A percentile compares a stretch with the other conserved stretches of the same genome.
These are phyloP conservation scores for Acinonyx jubatus DNA, from an alignment of 2,113 vertebrate genomes.

Conservation along the genomic window DNA sequence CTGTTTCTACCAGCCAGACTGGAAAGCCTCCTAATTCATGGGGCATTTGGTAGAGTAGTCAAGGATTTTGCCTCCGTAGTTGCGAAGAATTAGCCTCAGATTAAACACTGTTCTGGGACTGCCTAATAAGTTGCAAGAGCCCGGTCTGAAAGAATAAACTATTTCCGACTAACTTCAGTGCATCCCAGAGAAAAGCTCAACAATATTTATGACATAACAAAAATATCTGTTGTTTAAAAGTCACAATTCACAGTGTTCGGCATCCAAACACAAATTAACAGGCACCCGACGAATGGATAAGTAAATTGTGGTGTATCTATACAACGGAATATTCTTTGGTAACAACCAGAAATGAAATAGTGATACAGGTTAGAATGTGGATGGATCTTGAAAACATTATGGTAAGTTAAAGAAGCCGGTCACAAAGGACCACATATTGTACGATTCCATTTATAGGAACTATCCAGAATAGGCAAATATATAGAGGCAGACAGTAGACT, in stretches of 20 bases:
- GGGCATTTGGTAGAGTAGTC: background rate
- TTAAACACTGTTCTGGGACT: background rate
- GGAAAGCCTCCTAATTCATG: background rate
- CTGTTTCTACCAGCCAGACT: background rate
- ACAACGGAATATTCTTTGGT: background rate
- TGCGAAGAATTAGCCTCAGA: background rate
- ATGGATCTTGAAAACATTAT: background rate
- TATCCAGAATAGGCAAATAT: background rate
- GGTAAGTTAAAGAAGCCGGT: background rate
- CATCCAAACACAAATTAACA: background rate
- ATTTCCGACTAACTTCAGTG: background rate
- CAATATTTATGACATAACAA: constrained; percentile 7
- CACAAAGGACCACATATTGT: background rate
- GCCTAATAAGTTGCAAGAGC: background rate
- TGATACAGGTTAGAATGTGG: background rate
- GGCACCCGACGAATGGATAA: background rate
- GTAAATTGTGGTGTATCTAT: background rate
- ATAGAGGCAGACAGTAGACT: background rate
- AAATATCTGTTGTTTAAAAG: background rate
- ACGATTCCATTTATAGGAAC: background rate
- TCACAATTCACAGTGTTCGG: background rate
- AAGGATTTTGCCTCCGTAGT: background rate
- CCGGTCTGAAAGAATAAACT: background rate
- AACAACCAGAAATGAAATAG: background rate
- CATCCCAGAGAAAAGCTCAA: background rate